Evolutionary conservation across 2,888 invertebrate species (phyloP).

Genomic region (Eristalis pertinax): DNA sequence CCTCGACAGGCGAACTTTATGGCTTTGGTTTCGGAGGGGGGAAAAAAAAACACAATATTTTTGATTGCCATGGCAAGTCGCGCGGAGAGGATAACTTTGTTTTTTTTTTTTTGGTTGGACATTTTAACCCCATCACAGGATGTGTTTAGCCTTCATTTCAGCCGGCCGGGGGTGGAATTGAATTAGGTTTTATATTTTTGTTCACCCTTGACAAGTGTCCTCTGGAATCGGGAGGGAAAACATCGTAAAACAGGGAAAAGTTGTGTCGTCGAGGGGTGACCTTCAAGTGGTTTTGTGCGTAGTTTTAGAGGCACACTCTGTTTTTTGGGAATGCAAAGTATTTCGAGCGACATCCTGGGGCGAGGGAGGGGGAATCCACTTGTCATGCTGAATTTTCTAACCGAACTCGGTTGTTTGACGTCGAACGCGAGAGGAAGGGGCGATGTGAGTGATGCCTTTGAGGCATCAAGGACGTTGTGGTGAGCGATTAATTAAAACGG

Average conservation of each 20-base stretch:
- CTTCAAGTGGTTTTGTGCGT: neutral
- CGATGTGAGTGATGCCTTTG: too few relatives aligned
- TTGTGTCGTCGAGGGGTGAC: neutral
- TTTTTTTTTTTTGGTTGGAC: neutral
- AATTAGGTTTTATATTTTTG: neutral
- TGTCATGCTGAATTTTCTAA: too few relatives aligned
- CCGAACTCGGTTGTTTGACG: too few relatives aligned
- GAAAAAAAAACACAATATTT: neutral
- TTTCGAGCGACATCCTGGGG: too few relatives aligned
- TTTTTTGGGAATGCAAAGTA: neutral
- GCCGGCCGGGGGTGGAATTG: neutral
- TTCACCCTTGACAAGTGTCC: neutral
- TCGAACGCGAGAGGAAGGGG: too few relatives aligned
- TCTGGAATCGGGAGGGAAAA: neutral
- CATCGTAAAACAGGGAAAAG: neutral
- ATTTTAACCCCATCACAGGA: neutral
- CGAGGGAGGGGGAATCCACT: too few relatives aligned
- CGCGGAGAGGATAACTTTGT: neutral
- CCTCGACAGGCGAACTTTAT: slow-evolving; percentile 20
- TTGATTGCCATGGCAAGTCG: neutral
- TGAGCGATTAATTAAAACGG: too few relatives aligned
- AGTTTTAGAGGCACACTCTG: neutral
- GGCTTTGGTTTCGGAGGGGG: neutral
- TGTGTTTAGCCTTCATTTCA: neutral
- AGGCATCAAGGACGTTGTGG: too few relatives aligned